Base-by-base conservation (phyloP, 2,797 vertebrate species). In the Xenentodon cancila region DNA sequence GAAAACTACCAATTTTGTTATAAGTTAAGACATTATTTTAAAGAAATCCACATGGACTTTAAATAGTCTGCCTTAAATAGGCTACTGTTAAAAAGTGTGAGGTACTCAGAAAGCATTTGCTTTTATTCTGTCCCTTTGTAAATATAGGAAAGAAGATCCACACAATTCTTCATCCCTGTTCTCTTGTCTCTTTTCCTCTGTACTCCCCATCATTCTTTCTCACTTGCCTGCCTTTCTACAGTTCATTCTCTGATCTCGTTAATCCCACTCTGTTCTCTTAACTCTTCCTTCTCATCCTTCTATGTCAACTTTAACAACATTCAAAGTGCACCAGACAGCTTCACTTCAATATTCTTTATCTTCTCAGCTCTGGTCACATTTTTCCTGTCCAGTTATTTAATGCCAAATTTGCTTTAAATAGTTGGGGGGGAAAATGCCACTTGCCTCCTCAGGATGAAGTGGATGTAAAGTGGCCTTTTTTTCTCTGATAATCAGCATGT, bases 261-360 rank as follows among this genome's bases (percentile, higher is more conserved):
- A 46, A 46, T 46, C 45, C 45, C 18, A 8, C 45, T 19, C 8
- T 46, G 45, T 68, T 64, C 70, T 76, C 40, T 59, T 67, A 70
- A 22, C 59, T 76, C 72, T 64, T 22, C 25, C 59, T 40, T 60
- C 18, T 27, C 70, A 68, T 56, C 51, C 20, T 59, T 61, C 76
- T 75, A 37, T 81, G 78, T 73, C 79, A 72, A 65, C 77, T 86
- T 60, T 74, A 71, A 84, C 80, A 80, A 75, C 75, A 65, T 61
- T 58, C 59, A 20, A 76, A 79, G 68, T 87, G 84, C 4, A 43
- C 59, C 72, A 7, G 32, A 32, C 22, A 63, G 68, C 53, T 73
- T 82, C 63, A 68, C 71, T 82, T 77, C 75, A 73, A 59, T 5
- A 46, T 46, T 20, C 16, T 11, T 20, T 19, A 32, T 32, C 7